phyloP scores from a whole-genome alignment of 2,888 invertebrate genomes.

The Operophtera brumata region DNA sequence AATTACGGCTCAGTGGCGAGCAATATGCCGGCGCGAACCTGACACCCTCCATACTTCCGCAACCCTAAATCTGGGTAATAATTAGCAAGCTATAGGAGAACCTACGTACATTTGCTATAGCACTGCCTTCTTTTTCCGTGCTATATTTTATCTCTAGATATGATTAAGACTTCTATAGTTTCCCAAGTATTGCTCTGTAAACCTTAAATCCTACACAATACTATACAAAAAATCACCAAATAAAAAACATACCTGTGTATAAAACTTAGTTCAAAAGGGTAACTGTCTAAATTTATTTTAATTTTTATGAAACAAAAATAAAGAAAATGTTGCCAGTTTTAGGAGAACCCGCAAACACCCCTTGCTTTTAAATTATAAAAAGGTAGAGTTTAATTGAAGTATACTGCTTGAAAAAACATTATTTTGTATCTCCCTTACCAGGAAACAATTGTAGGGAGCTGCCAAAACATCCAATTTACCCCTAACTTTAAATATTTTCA shows the following conservation, averaged over 20 bases:
- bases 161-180: too few species aligned
- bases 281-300: neutral
- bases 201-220: too few species aligned
- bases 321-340: neutral
- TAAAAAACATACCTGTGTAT: too few species aligned
- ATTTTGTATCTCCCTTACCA: neutral
- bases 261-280: too few species aligned
- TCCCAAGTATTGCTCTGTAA: too few species aligned
- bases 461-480: too few species aligned
- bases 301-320: neutral
- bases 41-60: slow-evolving; percentile 48
- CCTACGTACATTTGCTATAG: neutral
- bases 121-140: too few species aligned
- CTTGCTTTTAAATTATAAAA: neutral
- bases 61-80: slow-evolving; percentile 12
- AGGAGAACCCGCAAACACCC: neutral
- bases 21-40: slow-evolving; percentile 66
- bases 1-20: slow-evolving; percentile 61
- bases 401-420: neutral
- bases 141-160: too few species aligned
- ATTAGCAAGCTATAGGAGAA: neutral
- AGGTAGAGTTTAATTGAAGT: neutral
- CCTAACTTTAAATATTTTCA: too few species aligned
- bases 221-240: too few species aligned
- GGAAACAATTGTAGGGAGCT: too few species aligned